phyloP scores from a whole-genome alignment of 23 tunicate genomes.

The Ciona savignyi region DNA sequence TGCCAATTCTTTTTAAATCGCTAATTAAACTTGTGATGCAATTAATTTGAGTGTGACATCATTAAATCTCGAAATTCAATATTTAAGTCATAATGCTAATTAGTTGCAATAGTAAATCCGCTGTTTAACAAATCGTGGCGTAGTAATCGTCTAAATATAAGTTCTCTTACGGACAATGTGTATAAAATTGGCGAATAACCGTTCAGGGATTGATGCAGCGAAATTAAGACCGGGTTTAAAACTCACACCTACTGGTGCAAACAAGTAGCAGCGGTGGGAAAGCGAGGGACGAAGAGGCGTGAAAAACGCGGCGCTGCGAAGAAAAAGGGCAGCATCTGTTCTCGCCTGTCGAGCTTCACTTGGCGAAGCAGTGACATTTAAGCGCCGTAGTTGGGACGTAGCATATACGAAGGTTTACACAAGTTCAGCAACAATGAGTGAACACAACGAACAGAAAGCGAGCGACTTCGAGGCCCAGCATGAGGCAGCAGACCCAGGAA shows the following conservation, averaged over 20 bases:
- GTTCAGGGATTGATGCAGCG: background rate
- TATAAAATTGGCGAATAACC: too few species aligned
- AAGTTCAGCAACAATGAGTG: background rate
- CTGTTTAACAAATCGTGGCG: too few species aligned
- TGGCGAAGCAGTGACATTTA: too few species aligned
- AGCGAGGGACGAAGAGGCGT: background rate
- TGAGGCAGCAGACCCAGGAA: background rate
- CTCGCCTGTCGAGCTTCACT: background rate
- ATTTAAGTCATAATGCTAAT: too few species aligned
- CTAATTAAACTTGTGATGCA: background rate
- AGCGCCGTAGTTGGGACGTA: too few species aligned
- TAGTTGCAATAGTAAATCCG: too few species aligned
- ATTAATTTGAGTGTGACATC: background rate
- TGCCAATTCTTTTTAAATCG: too few species aligned
- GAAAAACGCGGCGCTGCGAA: background rate
- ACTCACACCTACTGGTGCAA: background rate
- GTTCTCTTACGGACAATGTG: too few species aligned
- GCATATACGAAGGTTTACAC: background rate
- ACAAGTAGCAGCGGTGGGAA: background rate
- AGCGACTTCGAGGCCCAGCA: background rate
- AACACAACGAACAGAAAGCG: slow-evolving; percentile 1
- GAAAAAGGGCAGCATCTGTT: background rate
- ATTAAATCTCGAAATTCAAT: too few species aligned
- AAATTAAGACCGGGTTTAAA: background rate
- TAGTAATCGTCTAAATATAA: too few species aligned